A percentile compares a stretch with the other conserved stretches of the same genome.
phyloP scores from a whole-genome alignment of 92 coral and sea anemone genomes.

The Palythoa grandis region DNA sequence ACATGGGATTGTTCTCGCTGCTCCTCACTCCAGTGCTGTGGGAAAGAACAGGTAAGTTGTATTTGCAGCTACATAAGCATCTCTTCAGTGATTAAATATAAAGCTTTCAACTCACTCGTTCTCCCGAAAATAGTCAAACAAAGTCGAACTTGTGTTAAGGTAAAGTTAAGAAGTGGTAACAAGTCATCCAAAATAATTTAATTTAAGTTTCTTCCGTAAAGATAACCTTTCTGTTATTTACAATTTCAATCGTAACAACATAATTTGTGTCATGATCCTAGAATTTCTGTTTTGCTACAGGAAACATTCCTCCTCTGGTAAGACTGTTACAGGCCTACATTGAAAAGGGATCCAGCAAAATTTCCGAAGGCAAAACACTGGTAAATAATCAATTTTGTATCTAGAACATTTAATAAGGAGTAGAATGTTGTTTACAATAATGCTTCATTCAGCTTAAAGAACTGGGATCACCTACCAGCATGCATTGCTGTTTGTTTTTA shows the following conservation, averaged over 20 bases:
- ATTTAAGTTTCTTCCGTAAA: too few relatives aligned
- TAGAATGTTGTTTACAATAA: not conserved
- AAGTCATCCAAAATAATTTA: too few relatives aligned
- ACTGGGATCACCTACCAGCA: not conserved
- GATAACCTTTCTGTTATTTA: not conserved
- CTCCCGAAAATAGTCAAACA: too few relatives aligned
- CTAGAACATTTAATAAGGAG: not conserved
- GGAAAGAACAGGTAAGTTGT: constrained; percentile 88
- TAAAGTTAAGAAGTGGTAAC: too few relatives aligned
- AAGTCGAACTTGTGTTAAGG: too few relatives aligned
- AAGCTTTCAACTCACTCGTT: too few relatives aligned
- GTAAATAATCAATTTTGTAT: constrained; percentile 38
- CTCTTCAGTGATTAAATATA: too few relatives aligned
- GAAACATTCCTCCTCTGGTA: constrained; percentile 96
- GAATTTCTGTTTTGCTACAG: constrained; percentile 42
- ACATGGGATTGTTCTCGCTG: constrained; percentile 84
- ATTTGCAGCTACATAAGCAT: too few relatives aligned
- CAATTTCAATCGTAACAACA: not conserved
- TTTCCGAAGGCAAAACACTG: constrained; percentile 77
- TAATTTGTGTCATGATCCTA: not conserved
- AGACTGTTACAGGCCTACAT: constrained; percentile 93
- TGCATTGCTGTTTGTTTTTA: too few relatives aligned
- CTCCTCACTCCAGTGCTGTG: constrained; percentile 88
- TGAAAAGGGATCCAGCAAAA: constrained; percentile 81
- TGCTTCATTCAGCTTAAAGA: not conserved